Base-by-base conservation (phyloP, 2,797 vertebrate genomes). In the Balearica regulorum region DNA sequence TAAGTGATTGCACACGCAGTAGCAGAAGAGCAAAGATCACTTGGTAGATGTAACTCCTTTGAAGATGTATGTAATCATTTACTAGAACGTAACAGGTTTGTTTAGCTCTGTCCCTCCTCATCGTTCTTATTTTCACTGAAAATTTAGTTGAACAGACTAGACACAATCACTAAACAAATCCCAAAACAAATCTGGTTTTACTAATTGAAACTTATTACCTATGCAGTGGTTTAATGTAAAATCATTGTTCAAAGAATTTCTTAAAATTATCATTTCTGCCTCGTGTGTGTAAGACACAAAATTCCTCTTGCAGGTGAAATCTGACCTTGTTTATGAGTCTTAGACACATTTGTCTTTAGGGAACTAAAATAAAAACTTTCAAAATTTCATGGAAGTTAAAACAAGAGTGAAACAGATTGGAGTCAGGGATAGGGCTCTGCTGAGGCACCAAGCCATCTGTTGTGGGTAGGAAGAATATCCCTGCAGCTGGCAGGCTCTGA, bases 11-110 rank as follows among this genome's bases (percentile, higher is more conserved):
- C 16, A 55, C 6, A 10, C 13, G 37, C 17, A 19, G 76, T 58
- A 93, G 51, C 77, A 84, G 46, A 79, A 92, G 86, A 85, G 28
- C 89, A 90, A 93, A 95, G 72, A 86, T 94, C 57, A 19, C 28
- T 70, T 53, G 25, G 28, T 77, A 86, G 44, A 73, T 46, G 37
- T 25, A 77, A 57, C 10, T 86, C 18, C 25, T 83, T 80, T 85
- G 72, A 86, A 73, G 48, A 70, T 48, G 41, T 73, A 37, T 58
- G 11, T 83, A 85, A 92, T 77, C 25, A 70, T 87, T 95, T 90
- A 84, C 70, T 62, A 82, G 78, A 79, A 70, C 0, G 0, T 10
- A 89, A 18, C 25, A 41, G 0, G 11, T 2, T 39, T 43, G 31
- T 69, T 89, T 69, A 71, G 9, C 31, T 78, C 24, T 54, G 17